Conservation (phyloP, 1,140 invertebrate genomes). For the Trichoplusia ni region DNA sequence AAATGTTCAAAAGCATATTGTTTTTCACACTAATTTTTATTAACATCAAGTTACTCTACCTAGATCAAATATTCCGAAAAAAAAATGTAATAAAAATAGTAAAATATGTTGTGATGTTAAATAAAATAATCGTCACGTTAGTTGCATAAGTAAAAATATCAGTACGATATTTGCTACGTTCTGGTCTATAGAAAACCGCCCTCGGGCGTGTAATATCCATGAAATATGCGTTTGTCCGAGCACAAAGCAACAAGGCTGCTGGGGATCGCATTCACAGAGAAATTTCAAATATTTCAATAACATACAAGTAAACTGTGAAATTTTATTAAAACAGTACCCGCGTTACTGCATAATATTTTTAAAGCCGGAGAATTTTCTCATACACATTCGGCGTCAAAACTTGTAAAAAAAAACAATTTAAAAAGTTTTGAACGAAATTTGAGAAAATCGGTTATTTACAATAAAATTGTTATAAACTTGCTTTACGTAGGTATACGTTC, state of each 20-base stretch:
- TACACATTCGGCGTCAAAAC: background rate
- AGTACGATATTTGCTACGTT: background rate
- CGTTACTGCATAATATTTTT: background rate
- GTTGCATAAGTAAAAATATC: too few relatives aligned
- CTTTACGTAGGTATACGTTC: too few relatives aligned
- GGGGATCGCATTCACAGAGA: conserved; percentile 36
- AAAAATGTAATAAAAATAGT: background rate
- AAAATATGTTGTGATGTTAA: too few relatives aligned
- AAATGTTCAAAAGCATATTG: too few relatives aligned
- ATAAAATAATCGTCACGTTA: too few relatives aligned
- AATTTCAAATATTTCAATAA: conserved; percentile 59
- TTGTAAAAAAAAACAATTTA: background rate
- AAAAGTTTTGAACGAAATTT: background rate
- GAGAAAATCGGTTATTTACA: background rate
- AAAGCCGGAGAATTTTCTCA: background rate
- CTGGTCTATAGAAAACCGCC: conserved; percentile 32
- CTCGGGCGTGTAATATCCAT: conserved; percentile 38
- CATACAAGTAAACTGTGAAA: conserved; percentile 29
- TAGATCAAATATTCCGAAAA: background rate
- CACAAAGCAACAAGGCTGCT: conserved; percentile 42
- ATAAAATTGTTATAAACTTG: too few relatives aligned
- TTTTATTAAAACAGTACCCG: conserved; percentile 18
- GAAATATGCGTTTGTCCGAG: conserved; percentile 45
- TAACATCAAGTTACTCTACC: too few relatives aligned
- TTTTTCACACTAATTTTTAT: too few relatives aligned